Conservation (phyloP, 1,140 invertebrate genomes). For the Drosophila grimshawi region DNA sequence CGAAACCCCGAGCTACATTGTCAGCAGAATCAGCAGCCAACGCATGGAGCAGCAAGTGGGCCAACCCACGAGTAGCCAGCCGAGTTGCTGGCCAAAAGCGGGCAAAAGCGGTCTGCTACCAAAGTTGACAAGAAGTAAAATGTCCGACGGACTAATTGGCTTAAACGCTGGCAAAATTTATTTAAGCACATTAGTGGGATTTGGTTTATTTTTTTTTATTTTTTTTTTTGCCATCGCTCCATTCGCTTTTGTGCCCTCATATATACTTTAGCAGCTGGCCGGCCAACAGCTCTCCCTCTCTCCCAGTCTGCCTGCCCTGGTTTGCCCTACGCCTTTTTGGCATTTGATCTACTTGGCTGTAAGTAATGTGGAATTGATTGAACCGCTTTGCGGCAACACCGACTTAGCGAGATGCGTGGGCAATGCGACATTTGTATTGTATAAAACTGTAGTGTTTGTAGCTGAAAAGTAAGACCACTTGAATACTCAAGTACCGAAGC, state of each 20-base stretch:
- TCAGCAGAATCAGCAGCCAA: conserved; percentile 65
- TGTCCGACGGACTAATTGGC: conserved; percentile 84
- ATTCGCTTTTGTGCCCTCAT: conserved; percentile 24
- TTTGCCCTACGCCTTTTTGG: conserved; percentile 16
- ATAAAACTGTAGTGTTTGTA: conserved; percentile 5
- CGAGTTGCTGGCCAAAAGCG: conserved; percentile 46
- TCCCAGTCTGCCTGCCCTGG: background rate
- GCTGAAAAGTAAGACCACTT: conserved; percentile 4
- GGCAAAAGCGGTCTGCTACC: conserved; percentile 65
- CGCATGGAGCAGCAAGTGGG: conserved; percentile 66
- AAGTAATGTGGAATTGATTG: conserved; percentile 60
- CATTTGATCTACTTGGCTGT: conserved; percentile 58
- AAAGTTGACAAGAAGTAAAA: conserved; percentile 84
- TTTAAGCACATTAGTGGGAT: conserved; percentile 84
- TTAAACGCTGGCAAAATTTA: conserved; percentile 84
- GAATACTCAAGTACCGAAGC: background rate
- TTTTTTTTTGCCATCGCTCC: conserved; percentile 50
- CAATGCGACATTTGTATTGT: background rate
- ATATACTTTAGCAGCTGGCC: conserved; percentile 56
- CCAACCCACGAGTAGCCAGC: conserved; percentile 41
- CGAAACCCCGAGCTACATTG: conserved; percentile 59
- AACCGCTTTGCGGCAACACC: conserved; percentile 42
- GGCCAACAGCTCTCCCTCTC: conserved; percentile 23
- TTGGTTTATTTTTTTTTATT: conserved; percentile 40
- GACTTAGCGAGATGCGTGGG: conserved; percentile 19